Evolutionary conservation across 2,113 vertebrate genomes (phyloP).

Genomic region (Brachirus orientalis): DNA sequence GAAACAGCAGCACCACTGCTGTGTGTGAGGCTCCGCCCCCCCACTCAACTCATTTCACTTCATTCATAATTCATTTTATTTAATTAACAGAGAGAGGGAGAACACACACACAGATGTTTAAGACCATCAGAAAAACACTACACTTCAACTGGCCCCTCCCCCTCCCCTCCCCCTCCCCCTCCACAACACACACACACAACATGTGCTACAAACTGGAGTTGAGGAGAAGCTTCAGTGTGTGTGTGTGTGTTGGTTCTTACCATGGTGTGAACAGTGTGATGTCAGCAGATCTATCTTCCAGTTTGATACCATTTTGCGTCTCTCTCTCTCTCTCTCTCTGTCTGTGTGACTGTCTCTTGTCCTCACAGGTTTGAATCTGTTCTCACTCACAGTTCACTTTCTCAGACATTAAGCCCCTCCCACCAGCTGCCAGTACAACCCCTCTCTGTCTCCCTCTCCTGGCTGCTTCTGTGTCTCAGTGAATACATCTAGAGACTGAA

Average conservation of each 20-base stretch:
- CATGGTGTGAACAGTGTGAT: slow-evolving; percentile 58
- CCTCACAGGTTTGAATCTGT: slow-evolving; percentile 55
- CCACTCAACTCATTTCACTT: too few species aligned
- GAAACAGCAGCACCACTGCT: too few species aligned
- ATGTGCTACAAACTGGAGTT: background rate
- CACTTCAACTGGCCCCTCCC: slow-evolving; percentile 30
- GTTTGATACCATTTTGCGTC: slow-evolving; percentile 55
- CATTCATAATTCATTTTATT: too few species aligned
- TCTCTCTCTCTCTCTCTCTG: slow-evolving; percentile 11
- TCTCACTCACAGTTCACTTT: slow-evolving; percentile 46
- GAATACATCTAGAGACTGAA: background rate
- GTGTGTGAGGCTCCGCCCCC: too few species aligned
- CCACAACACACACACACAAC: slow-evolving; percentile 1
- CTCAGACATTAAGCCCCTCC: slow-evolving; percentile 64
- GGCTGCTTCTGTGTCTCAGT: background rate
- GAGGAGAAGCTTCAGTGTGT: background rate
- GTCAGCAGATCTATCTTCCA: slow-evolving; percentile 23
- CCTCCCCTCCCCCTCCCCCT: slow-evolving; percentile 40
- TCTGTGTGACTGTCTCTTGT: slow-evolving; percentile 11
- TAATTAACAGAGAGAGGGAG: too few species aligned
- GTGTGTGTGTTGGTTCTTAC: slow-evolving; percentile 52
- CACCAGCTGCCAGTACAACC: slow-evolving; percentile 27
- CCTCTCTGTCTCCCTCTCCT: slow-evolving; percentile 47
- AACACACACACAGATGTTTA: too few species aligned
- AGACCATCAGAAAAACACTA: slow-evolving; percentile 12